These are phyloP conservation scores for Drosophila persimilis DNA, from an alignment of 1,140 invertebrate species.

Conservation along the genomic window DNA sequence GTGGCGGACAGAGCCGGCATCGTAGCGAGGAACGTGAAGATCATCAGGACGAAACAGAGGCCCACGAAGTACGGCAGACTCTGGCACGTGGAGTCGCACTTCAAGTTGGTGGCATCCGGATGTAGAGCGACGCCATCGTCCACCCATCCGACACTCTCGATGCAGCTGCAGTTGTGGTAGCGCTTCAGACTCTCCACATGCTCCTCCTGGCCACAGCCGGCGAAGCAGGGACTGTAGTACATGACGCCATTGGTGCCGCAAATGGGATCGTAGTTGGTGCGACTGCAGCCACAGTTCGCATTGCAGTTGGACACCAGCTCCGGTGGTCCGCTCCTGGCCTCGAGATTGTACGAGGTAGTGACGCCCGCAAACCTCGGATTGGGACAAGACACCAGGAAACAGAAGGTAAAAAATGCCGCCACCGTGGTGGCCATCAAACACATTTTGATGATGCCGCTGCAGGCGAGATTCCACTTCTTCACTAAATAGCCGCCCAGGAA, in stretches of 20 bases:
- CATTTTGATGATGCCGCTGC: conserved; percentile 90
- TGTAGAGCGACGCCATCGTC: background rate
- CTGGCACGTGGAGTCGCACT: conserved; percentile 86
- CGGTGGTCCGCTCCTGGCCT: background rate
- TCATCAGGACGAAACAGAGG: conserved; percentile 88
- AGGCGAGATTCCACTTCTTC: conserved; percentile 88
- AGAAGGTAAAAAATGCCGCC: conserved; percentile 86
- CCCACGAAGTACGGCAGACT: conserved; percentile 87
- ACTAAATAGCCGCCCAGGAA: conserved; percentile 92
- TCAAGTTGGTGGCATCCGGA: conserved; percentile 73
- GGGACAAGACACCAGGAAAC: conserved; percentile 90
- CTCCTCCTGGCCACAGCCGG: conserved; percentile 87
- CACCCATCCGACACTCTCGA: conserved; percentile 43
- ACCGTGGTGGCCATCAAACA: conserved; percentile 86
- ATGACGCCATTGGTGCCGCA: conserved; percentile 91
- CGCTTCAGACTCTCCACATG: conserved; percentile 61
- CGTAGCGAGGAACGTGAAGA: conserved; percentile 90
- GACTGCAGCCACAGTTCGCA: conserved; percentile 86
- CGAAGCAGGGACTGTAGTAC: conserved; percentile 93
- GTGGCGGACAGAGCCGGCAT: conserved; percentile 91
- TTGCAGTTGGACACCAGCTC: conserved; percentile 86
- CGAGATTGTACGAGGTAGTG: conserved; percentile 84
- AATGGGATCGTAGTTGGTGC: conserved; percentile 85
- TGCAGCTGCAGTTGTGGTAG: conserved; percentile 86
- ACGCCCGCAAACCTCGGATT: conserved; percentile 90